Base-by-base conservation (phyloP, 1,140 invertebrate species). In the Neodiprion virginianus region DNA sequence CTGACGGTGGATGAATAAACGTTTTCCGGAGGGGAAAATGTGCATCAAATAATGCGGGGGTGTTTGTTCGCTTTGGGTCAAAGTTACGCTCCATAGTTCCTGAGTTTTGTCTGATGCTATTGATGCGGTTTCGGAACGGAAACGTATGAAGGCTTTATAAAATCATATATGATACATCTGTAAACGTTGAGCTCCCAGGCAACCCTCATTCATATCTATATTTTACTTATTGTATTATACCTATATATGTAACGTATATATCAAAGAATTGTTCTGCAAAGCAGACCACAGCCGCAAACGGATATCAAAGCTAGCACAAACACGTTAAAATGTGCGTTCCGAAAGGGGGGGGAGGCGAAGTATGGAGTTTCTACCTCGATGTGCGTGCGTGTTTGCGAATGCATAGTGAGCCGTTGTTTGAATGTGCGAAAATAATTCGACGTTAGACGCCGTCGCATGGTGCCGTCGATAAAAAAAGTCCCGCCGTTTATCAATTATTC, bases 231-330 rank as follows among this genome's bases (percentile, higher is more conserved):
- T 17, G n/a, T 17, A 2, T 8, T 17, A 61, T 17, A 61, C n/a
- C 53, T 61, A 40, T 40, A 40, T 40, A 40, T 40, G 2, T 40
- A 40, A 40, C 28, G 28, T 40, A 40, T 40, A 40, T 40, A 40
- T 40, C 28, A 40, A 40, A 40, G 28, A 40, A 40, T 40, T 14
- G 53, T 17, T 12, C 53, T 61, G 53, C 53, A 61, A 61, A 61
- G 53, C 53, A 12, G 53, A 61, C 53, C 3, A 7, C 53, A 61
- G 53, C 11, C 53, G 11, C 28, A 40, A 40, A 17, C 53, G 11
- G 53, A 61, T 61, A 61, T 61, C 53, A 61, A 61, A 61, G 53
- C 53, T 4, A 40, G 53, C 53, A 61, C 53, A 61, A 61, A 61
- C n/a, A 61, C n/a, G 11, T 17, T 61, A 14, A 61, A 40, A 40